Conservation (phyloP, 1,140 invertebrate genomes). For the Zaprionus ghesquierei region DNA sequence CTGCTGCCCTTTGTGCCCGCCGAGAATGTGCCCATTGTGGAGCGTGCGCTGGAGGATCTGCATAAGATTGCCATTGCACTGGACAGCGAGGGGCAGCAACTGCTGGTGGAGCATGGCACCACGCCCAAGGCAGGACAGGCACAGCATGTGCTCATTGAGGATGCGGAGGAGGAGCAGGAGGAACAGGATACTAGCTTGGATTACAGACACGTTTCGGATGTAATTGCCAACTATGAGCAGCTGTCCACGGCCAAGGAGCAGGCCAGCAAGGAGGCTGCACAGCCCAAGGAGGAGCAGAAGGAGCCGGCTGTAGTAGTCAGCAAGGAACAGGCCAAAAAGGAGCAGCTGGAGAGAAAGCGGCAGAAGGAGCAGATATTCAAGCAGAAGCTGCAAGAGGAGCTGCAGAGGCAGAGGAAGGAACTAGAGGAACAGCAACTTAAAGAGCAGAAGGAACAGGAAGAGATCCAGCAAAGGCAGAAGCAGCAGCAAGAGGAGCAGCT, state of each 20-base stretch:
- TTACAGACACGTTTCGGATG: slow-evolving; percentile 68
- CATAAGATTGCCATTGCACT: slow-evolving; percentile 58
- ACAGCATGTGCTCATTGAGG: slow-evolving; percentile 62
- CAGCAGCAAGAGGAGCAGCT: neutral
- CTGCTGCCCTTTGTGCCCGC: slow-evolving; percentile 18
- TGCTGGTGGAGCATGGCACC: slow-evolving; percentile 50
- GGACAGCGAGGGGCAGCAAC: slow-evolving; percentile 28
- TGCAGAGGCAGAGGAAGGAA: neutral
- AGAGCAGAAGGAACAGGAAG: neutral
- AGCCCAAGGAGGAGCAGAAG: slow-evolving; percentile 1
- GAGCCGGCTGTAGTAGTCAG: too few relatives aligned
- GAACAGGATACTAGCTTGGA: slow-evolving; percentile 13
- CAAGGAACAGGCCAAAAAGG: neutral
- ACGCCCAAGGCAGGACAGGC: slow-evolving; percentile 53
- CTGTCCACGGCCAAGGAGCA: slow-evolving; percentile 41
- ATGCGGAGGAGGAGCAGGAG: slow-evolving; percentile 7
- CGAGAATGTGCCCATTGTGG: slow-evolving; percentile 77
- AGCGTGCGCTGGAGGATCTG: slow-evolving; percentile 68
- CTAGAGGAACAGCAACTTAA: neutral
- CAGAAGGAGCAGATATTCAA: slow-evolving; percentile 2
- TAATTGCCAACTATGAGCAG: slow-evolving; percentile 75
- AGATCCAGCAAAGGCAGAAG: neutral
- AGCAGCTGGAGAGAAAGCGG: slow-evolving; percentile 15
- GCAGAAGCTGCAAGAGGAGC: neutral
- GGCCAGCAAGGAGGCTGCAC: neutral